Percentiles rank a stretch among this genome's conserved stretches.
These are phyloP conservation scores for Andrena camellia DNA, from an alignment of 2,888 invertebrate genomes.

Conservation along the genomic window DNA sequence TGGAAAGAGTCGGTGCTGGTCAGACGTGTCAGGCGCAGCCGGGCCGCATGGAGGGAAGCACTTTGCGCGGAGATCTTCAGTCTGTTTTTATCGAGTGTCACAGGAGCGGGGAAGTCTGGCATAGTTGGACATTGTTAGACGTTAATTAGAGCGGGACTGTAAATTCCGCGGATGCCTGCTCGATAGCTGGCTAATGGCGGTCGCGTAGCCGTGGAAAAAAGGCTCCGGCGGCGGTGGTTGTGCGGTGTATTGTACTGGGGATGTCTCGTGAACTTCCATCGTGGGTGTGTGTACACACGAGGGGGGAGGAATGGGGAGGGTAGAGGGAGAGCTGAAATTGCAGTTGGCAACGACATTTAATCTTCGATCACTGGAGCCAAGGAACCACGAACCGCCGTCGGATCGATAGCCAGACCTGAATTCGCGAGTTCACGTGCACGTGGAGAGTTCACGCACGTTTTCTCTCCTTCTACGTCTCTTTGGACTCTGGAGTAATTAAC, in stretches of 20 bases:
- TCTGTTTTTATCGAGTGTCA: conserved; percentile 36
- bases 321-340: conserved; percentile 26
- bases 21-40: conserved; percentile 11
- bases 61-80: not conserved
- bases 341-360: conserved; percentile 59
- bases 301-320: too few relatives aligned
- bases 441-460: not conserved
- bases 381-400: conserved; percentile 20
- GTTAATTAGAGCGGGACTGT: conserved; percentile 49
- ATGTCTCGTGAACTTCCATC: not conserved
- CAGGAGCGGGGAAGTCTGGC: conserved; percentile 8
- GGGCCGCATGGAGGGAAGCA: conserved; percentile 11
- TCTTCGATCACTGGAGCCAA: conserved; percentile 50
- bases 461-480: not conserved
- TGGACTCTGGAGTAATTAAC: too few relatives aligned
- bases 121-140: conserved; percentile 42
- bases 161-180: conserved; percentile 41
- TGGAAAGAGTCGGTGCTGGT: conserved; percentile 3
- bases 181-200: conserved; percentile 16
- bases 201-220: not conserved
- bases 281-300: not conserved
- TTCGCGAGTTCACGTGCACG: conserved; percentile 20
- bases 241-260: not conserved
- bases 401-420: conserved; percentile 51
- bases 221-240: not conserved